Evolutionary conservation across 2,797 vertebrate genomes (phyloP), one percentile per base, ranked within the genome.

Genomic region (Esox masquinongy): DNA sequence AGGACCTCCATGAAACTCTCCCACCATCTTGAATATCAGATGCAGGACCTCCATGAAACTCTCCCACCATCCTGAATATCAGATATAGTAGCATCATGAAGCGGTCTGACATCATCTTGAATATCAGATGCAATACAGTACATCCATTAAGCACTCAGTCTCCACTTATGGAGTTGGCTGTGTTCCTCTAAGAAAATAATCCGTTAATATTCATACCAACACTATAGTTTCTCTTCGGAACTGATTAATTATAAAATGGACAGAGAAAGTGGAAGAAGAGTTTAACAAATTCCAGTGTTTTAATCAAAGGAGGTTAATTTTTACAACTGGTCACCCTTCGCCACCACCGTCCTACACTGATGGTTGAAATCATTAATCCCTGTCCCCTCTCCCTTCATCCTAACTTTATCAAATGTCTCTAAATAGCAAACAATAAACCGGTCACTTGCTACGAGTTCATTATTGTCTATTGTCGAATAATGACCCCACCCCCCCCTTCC

Each of bases 251-350:
- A 81, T 79, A 70, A 75, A 77, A 56, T 24, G 68, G 50, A 22
- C 12, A 14, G 74, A 14, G n/a, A 59, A 72, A 17, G 14, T 24
- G 74, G 26, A 68, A 64, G 74, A 75, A 80, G 19, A 75, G 63
- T 77, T 78, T 83, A 73, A 82, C 81, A 85, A 81, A 87, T 83
- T 70, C 68, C 59, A 70, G 79, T 78, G 79, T 85, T 86, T 84
- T 84, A 85, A 85, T 87, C 77, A 85, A 82, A 88, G 76, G 53
- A 68, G 12, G 79, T 78, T 86, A 71, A 74, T 76, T 73, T 82
- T 79, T 88, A 68, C 74, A 77, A 72, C 67, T 69, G 0, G 72
- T 78, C 67, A 24, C 53, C 64, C 51, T 26, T 49, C 49, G 63
- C 73, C 24, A 15, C 70, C 34, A 16, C 26, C 49, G 14, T 19